Evolutionary conservation across 2,797 vertebrate species (phyloP).

Genomic region (Cossypha polioptera): DNA sequence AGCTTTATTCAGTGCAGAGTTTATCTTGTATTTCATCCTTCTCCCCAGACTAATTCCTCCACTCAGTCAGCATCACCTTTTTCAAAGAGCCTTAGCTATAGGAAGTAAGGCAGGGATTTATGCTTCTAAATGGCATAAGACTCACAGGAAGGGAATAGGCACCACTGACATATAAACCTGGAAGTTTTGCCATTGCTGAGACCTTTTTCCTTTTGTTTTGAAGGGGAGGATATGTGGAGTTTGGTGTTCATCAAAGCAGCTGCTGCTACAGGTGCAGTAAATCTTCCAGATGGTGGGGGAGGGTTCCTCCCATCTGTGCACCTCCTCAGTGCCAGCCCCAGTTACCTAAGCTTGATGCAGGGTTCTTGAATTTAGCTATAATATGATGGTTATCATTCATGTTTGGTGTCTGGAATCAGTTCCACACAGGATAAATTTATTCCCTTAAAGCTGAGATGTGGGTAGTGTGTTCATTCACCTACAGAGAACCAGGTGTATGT

Average conservation of each 20-base stretch:
- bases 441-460: not conserved
- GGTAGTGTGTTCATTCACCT: not conserved
- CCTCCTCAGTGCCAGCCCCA: not conserved
- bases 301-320: not conserved
- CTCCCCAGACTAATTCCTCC: not conserved
- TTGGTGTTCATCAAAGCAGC: not conserved
- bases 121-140: not conserved
- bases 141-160: not conserved
- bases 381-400: not conserved
- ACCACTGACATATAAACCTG: not conserved
- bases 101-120: not conserved
- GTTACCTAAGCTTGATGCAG: not conserved
- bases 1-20: not conserved
- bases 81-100: not conserved
- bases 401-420: not conserved
- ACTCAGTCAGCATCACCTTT: not conserved
- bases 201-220: not conserved
- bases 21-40: not conserved
- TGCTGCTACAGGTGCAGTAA: not conserved
- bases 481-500: accelerated
- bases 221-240: not conserved
- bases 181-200: not conserved
- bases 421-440: not conserved
- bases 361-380: not conserved
- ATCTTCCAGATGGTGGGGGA: not conserved